Percentiles rank a stretch among this genome's conserved stretches.
phyloP scores from a whole-genome alignment of 1,140 invertebrate genomes.

The Macrobrachium nipponense region DNA sequence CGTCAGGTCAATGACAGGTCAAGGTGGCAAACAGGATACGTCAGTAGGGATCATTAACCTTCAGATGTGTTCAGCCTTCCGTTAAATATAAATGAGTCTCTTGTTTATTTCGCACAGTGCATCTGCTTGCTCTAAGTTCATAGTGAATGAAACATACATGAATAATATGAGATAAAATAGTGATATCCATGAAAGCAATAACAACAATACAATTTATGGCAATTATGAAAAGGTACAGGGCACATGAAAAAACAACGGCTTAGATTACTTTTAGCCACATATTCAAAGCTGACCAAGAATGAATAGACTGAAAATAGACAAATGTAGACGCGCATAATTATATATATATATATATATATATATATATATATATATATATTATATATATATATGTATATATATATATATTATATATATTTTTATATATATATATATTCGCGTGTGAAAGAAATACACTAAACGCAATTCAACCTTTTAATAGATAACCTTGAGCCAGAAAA shows the following conservation, averaged over 20 bases:
- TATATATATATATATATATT: slow-evolving; percentile 2
- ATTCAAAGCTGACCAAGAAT: too few relatives aligned
- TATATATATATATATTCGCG: neutral
- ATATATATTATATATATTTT: neutral
- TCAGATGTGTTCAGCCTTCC: too few relatives aligned
- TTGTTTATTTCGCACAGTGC: too few relatives aligned
- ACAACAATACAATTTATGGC: neutral
- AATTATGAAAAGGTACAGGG: neutral
- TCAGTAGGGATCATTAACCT: too few relatives aligned
- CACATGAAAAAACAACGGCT: too few relatives aligned
- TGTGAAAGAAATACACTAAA: neutral
- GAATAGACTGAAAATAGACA: neutral
- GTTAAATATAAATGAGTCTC: too few relatives aligned
- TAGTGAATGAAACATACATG: too few relatives aligned
- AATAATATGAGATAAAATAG: neutral
- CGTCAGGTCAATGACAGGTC: slow-evolving; percentile 8
- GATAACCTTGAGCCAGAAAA: too few relatives aligned
- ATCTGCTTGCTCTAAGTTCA: too few relatives aligned
- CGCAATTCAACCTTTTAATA: neutral
- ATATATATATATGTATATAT: slow-evolving; percentile 8
- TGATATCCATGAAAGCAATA: neutral
- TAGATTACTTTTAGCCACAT: neutral
- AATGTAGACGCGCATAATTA: neutral
- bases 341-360: slow-evolving; percentile 11
- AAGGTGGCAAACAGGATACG: too few relatives aligned